Evolutionary conservation across 2,888 invertebrate species (phyloP).

Genomic region (Amphipyra berbera): DNA sequence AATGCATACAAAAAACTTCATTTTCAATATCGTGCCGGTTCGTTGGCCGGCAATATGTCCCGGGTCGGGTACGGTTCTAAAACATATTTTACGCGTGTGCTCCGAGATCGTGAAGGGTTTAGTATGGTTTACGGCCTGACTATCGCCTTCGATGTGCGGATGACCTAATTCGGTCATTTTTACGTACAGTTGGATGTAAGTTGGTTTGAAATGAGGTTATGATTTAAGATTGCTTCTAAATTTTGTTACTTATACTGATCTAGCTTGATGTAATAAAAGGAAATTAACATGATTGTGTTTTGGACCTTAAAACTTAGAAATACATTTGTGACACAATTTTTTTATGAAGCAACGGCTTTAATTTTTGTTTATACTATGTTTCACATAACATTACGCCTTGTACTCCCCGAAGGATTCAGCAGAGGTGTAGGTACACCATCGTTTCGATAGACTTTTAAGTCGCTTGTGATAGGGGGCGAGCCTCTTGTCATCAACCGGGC

Average conservation of each 20-base stretch:
- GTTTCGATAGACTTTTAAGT: too few species aligned
- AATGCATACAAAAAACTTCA: slow-evolving; percentile 82
- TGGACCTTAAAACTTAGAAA: too few species aligned
- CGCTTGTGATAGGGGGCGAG: too few species aligned
- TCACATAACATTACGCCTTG: too few species aligned
- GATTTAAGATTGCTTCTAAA: slow-evolving; percentile 16
- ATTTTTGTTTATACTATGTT: too few species aligned
- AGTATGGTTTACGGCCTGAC: slow-evolving; percentile 70
- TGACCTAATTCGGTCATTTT: slow-evolving; percentile 57
- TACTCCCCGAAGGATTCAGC: too few species aligned
- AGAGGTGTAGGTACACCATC: too few species aligned
- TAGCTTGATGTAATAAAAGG: too few species aligned
- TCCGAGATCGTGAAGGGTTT: slow-evolving; percentile 65
- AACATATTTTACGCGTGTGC: slow-evolving; percentile 76
- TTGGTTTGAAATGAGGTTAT: slow-evolving; percentile 24
- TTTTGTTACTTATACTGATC: neutral
- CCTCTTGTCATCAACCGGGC: too few species aligned
- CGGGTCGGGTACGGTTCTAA: slow-evolving; percentile 68
- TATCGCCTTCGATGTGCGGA: slow-evolving; percentile 63
- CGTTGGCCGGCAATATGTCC: slow-evolving; percentile 72
- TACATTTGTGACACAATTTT: too few species aligned
- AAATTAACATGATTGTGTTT: too few species aligned
- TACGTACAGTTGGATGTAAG: slow-evolving; percentile 22
- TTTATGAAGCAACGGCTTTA: too few species aligned
- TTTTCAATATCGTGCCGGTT: slow-evolving; percentile 75